Percentiles rank a stretch among this genome's conserved stretches.
These are phyloP conservation scores for Fistularia tabacaria DNA, from an alignment of 2,797 vertebrate species.

Conservation along the genomic window DNA sequence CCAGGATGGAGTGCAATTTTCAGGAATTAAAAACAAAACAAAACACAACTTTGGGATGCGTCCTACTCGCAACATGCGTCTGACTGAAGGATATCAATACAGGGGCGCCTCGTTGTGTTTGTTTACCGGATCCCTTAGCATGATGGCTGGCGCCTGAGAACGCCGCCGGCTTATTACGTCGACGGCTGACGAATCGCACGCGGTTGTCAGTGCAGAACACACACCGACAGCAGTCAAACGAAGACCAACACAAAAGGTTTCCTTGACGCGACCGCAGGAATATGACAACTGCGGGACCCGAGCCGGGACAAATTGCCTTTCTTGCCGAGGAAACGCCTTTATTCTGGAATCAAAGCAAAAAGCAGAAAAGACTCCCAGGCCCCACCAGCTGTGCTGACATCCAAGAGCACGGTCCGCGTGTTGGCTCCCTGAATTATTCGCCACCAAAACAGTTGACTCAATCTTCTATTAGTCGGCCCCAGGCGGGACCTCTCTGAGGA, in stretches of 20 bases:
- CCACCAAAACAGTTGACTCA: conserved; percentile 24
- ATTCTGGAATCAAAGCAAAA: conserved; percentile 31
- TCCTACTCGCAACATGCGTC: background rate
- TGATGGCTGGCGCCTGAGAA: conserved; percentile 9
- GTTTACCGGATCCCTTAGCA: conserved; percentile 22
- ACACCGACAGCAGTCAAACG: conserved; percentile 14
- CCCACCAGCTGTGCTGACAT: conserved; percentile 15
- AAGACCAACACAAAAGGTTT: conserved; percentile 20
- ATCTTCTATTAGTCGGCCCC: conserved; percentile 37
- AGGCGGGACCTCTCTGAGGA: conserved; percentile 37
- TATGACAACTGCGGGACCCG: conserved; percentile 32
- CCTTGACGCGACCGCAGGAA: conserved; percentile 25
- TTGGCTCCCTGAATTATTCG: conserved; percentile 46
- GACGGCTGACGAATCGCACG: conserved; percentile 32
- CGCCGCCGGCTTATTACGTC: conserved; percentile 22
- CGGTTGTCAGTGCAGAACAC: conserved; percentile 23
- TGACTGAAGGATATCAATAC: background rate
- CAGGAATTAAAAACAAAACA: too few species aligned
- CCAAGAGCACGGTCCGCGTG: conserved; percentile 16
- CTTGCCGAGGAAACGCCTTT: conserved; percentile 13
- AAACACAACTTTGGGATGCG: background rate
- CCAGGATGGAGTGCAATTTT: too few species aligned
- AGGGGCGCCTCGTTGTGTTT: conserved; percentile 11
- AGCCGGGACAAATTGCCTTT: conserved; percentile 16
- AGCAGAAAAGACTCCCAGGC: conserved; percentile 16